Base-by-base conservation (phyloP, 2,113 vertebrate species). In the Pelmatolapia mariae region DNA sequence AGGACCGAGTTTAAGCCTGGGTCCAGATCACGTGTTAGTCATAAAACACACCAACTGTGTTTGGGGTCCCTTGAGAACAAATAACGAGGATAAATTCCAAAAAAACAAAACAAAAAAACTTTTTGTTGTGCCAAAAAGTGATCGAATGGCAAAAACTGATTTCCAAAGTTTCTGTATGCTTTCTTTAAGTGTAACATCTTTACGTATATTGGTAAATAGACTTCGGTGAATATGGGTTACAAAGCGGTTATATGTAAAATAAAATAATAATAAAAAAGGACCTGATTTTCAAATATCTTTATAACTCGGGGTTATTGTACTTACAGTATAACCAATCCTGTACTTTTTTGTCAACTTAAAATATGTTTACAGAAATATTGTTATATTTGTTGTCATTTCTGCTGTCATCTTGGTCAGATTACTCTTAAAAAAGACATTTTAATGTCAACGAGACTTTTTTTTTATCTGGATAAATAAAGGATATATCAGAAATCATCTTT, bases 201-300 rank as follows among this genome's bases (percentile, higher is more conserved):
- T 1, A 63, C 1, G 5, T 19, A 61, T 18, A 19, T 63, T 63
- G 59, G 9, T 19, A 33, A 63, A 63, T 7, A 63, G 29, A 63
- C 0, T 63, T 63, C 0, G 9, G 2, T 33, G 5, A 10, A 61
- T 31, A 31, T 10, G 57, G 29, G 33, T 63, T 63, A 63, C 9
- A 19, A 61, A 61, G 57, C 0, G 2, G 29, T 63, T 63, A 33
- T 33, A 33, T 63, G 9, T 61, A 50, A 50, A 1, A 9, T 5
- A 18, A 18, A 50, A 50, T 0, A 1, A 16, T 16, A 47, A 13
- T 3, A 6, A 45, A 6, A 10, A 2, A 45, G 2, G 11, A 9
- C 5, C 10, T 1, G 3, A 19, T 33, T 33, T 63, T 63, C 16
- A 63, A 19, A 29, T 63, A 63, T 33, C 59, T 31, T 59, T 59